Percentiles rank a stretch among this genome's conserved stretches.
Conservation (phyloP, 2,797 vertebrate genomes). For the Gila robusta region DNA sequence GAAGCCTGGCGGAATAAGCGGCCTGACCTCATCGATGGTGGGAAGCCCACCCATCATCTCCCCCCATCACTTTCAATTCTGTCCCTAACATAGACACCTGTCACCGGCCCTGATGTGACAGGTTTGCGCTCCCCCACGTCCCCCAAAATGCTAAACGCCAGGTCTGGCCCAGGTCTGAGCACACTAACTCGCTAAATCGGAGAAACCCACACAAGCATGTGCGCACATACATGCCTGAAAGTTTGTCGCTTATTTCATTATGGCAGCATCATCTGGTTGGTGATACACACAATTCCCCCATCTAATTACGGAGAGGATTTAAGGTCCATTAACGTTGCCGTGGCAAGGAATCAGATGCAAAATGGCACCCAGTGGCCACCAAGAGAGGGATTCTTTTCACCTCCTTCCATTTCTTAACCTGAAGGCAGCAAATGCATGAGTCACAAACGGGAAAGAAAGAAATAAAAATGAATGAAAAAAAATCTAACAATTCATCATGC, state of each 20-base stretch:
- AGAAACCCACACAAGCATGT: slow-evolving; percentile 76
- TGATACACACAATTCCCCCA: slow-evolving; percentile 99
- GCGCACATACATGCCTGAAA: slow-evolving; percentile 79
- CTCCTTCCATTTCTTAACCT: slow-evolving; percentile 77
- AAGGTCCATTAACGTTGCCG: slow-evolving; percentile 99
- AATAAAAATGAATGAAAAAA: neutral
- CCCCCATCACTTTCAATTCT: slow-evolving; percentile 80
- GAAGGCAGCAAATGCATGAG: slow-evolving; percentile 80
- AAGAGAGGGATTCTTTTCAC: slow-evolving; percentile 75
- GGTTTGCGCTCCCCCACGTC: slow-evolving; percentile 70
- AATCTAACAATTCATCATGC: slow-evolving; percentile 83
- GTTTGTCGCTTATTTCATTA: slow-evolving; percentile 92
- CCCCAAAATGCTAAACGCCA: slow-evolving; percentile 70
- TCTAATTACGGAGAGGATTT: slow-evolving; percentile 99
- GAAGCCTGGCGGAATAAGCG: slow-evolving; percentile 87
- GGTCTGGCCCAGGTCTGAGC: slow-evolving; percentile 59
- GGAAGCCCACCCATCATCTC: slow-evolving; percentile 85
- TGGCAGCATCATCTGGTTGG: slow-evolving; percentile 99
- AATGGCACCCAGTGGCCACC: slow-evolving; percentile 90
- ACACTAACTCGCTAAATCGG: slow-evolving; percentile 74
- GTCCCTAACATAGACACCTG: slow-evolving; percentile 80
- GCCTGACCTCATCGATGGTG: slow-evolving; percentile 86
- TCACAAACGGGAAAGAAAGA: slow-evolving; percentile 78
- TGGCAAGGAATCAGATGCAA: slow-evolving; percentile 93
- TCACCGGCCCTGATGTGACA: slow-evolving; percentile 69